Evolutionary conservation across 2,113 vertebrate species (phyloP), one percentile per base, ranked within the genome.

Genomic region (Zapornia atra): DNA sequence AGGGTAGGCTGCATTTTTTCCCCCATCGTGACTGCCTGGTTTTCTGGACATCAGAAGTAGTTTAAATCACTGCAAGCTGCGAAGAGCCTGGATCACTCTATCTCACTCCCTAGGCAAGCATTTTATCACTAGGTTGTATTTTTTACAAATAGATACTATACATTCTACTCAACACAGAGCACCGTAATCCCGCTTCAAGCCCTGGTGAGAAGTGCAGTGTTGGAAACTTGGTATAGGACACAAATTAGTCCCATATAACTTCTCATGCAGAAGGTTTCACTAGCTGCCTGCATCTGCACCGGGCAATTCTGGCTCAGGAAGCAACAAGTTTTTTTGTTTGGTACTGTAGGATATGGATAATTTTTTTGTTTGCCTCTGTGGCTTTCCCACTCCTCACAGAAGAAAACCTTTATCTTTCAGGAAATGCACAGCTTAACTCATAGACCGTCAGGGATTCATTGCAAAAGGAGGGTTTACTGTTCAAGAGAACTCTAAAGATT

Each of bases 231-330:
- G 44, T 59, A 29, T 15, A 87, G 80, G 77, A 51, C 60, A 56
- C 88, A 95, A 92, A 93, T 92, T 61, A 94, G n/a, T 66, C 83
- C 59, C 84, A 79, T 65, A 72, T 76, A 94, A 76, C 80, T 95
- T 79, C 77, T 44, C n/a, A 65, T 36, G 72, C 77, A 85, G 81
- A 87, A 93, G 81, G 70, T 75, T 72, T 88, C 77, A 88, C 80
- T 51, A 73, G 34, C 79, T 90, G 89, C 66, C 75, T 81, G 78
- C 21, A 11, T 82, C 86, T 92, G 83, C 0, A 1, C 61, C 29
- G 80, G 61, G 81, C 77, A 76, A 11, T 17, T 72, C 78, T 90
- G 75, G 36, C 87, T 88, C 53, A 64, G 64, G 82, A 87, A 94
- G 33, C 0, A 1, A 61, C 28, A 82, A 87, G n/a, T 14, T 61